Conservation (phyloP, 1,140 invertebrate genomes). For the Eufriesea mexicana region DNA sequence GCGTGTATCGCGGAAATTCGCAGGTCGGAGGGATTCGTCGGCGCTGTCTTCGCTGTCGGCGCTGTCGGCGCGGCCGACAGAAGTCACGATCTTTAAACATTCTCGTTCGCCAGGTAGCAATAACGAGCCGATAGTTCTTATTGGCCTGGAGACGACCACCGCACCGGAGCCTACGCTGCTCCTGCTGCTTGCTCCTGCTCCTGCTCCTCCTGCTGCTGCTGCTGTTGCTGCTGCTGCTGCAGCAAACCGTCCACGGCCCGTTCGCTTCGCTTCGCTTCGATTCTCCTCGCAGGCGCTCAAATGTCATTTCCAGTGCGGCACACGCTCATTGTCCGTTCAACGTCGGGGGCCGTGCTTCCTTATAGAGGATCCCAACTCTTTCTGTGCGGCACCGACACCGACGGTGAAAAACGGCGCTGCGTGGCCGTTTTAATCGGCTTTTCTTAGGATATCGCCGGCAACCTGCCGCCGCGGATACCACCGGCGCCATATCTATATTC, state of each 20-base stretch:
- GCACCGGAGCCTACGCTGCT: too few species aligned
- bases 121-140: constrained; percentile 70
- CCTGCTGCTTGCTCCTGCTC: not conserved
- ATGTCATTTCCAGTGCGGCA: constrained; percentile 72
- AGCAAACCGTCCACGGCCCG: constrained; percentile 11
- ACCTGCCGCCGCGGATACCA: constrained; percentile 3
- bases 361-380: constrained; percentile 59
- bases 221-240: not conserved
- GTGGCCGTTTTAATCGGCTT: constrained; percentile 68
- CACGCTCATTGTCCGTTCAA: constrained; percentile 69
- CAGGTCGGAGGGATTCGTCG: constrained; percentile 18
- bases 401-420: constrained; percentile 67
- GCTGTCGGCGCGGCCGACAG: constrained; percentile 1
- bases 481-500: constrained; percentile 71
- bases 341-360: constrained; percentile 58
- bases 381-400: constrained; percentile 62
- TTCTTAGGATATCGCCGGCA: constrained; percentile 58
- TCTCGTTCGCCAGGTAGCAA: constrained; percentile 61
- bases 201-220: not conserved
- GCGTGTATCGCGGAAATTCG: constrained; percentile 48
- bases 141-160: constrained; percentile 11
- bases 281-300: constrained; percentile 56
- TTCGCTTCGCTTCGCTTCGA: not conserved
- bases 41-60: constrained; percentile 43
- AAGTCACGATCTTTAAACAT: constrained; percentile 57